Percentiles rank a stretch among this genome's conserved stretches.
These are phyloP conservation scores for Gulo gulo DNA, from an alignment of 2,113 vertebrate genomes.

Conservation along the genomic window DNA sequence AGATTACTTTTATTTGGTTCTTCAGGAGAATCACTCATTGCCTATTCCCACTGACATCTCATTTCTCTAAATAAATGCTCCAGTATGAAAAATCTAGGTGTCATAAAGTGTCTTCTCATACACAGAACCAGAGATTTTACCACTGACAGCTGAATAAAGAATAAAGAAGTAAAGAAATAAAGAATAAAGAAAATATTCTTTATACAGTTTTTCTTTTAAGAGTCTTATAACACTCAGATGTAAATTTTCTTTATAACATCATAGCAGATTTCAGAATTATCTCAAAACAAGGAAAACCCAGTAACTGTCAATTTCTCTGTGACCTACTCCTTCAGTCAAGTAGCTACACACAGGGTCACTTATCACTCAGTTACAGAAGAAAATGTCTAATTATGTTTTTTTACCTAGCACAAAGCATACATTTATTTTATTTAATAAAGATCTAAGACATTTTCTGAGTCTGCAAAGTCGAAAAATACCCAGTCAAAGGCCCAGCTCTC, in stretches of 20 bases:
- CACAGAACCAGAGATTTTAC: not conserved
- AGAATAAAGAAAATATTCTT: not conserved
- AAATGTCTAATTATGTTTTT: not conserved
- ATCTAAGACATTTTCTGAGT: not conserved
- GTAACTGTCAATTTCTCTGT: not conserved
- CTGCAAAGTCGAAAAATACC: conserved; percentile 25
- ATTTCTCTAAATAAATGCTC: conserved; percentile 10
- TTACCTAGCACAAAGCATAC: not conserved
- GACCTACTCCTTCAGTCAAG: not conserved
- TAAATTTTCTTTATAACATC: not conserved
- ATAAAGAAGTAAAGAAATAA: no score
- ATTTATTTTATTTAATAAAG: not conserved
- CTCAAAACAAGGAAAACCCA: not conserved
- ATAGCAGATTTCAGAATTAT: not conserved
- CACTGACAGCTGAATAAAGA: not conserved
- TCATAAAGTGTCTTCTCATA: not conserved
- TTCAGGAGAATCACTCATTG: not conserved
- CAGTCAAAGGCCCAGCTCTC: not conserved
- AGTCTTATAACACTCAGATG: not conserved
- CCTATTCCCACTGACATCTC: not conserved
- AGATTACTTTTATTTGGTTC: not conserved
- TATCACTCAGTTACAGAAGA: not conserved
- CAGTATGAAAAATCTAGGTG: not conserved
- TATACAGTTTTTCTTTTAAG: not conserved
- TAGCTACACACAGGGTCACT: not conserved